phyloP scores from a whole-genome alignment of 53 echinoderm and acorn worm genomes.

The Paelopatides confundens region DNA sequence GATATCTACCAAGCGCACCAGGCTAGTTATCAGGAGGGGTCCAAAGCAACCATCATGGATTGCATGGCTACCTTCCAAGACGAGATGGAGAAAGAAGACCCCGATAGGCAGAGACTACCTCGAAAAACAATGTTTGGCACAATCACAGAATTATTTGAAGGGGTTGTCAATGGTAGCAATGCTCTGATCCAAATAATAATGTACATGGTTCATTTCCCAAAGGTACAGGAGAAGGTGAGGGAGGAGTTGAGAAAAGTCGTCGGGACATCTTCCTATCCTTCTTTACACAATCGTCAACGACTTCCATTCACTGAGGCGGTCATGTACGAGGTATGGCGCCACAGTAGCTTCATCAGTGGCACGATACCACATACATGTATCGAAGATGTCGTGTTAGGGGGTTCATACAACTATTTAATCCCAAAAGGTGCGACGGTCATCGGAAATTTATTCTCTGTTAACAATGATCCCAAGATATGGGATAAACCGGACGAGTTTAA shows the following conservation, averaged over 20 bases:
- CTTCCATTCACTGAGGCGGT: constrained; percentile 14
- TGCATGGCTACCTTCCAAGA: constrained; percentile 26
- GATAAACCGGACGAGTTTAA: background rate
- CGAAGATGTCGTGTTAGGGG: constrained; percentile 12
- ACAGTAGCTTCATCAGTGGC: constrained; percentile 12
- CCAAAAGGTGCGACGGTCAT: background rate
- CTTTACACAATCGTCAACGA: background rate
- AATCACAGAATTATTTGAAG: constrained; percentile 1
- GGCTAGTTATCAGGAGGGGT: constrained; percentile 1
- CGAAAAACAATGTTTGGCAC: background rate
- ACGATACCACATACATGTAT: background rate
- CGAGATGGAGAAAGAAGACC: constrained; percentile 17
- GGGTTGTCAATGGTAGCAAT: background rate
- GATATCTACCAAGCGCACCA: constrained; percentile 17
- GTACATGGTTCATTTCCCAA: constrained; percentile 34
- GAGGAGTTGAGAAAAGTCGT: constrained; percentile 3
- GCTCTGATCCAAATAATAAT: background rate
- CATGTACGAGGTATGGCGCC: constrained; percentile 30
- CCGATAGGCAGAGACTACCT: background rate
- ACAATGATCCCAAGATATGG: constrained; percentile 9
- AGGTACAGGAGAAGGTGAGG: constrained; percentile 31
- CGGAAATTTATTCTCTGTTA: background rate
- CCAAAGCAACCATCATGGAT: constrained; percentile 26
- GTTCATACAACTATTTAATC: background rate
- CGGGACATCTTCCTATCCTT: background rate